Evolutionary conservation across 1,140 invertebrate species (phyloP), one percentile per base, ranked within the genome.

Genomic region (Camponotus pennsylvanicus): DNA sequence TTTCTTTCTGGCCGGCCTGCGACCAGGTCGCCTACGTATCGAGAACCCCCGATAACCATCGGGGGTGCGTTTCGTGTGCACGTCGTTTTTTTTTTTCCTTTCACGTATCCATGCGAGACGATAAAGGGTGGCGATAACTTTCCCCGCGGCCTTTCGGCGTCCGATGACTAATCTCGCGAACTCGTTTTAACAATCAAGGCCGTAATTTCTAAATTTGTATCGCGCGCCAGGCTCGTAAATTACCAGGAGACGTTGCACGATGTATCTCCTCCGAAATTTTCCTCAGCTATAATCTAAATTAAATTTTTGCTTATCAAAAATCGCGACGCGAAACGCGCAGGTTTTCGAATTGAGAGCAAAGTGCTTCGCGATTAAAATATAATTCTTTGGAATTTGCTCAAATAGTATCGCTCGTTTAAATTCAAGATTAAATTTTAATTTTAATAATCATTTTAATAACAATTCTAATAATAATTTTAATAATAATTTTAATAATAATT

Each of bases 1-100:
- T 27, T 45, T 55, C 59, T 18, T 61, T 57, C 45, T 32, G 32
- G 8, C 37, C 34, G 21, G 42, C n/a, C 3, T n/a, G n/a, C 34
- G 21, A 52, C n/a, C 3, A 27, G 27, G 61, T 57, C 52, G 45
- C 49, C 15, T 45, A 45, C 40, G 40, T 85, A 85, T 88, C 85
- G 77, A 11, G 32, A 49, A 32, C 66, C 40, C 45, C 52, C 67
- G 88, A 89, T 90, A 84, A 76, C 64, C 63, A 89, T 90, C 70
- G 66, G 59, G 59, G 49, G 27, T 67, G 9, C 34, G 27, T 55
- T 32, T 55, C 69, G 18, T 59, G 78, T 59, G 78, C 71, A 63
- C 67, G 52, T 0, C 3, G 8, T 18, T 45, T 87, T 88, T 85
- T 55, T 71, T 15, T 8, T 45, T 87, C 85, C 79, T 55, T 71